Conservation (phyloP, 2,113 vertebrate genomes). For the Pyrgilauda ruficollis region DNA sequence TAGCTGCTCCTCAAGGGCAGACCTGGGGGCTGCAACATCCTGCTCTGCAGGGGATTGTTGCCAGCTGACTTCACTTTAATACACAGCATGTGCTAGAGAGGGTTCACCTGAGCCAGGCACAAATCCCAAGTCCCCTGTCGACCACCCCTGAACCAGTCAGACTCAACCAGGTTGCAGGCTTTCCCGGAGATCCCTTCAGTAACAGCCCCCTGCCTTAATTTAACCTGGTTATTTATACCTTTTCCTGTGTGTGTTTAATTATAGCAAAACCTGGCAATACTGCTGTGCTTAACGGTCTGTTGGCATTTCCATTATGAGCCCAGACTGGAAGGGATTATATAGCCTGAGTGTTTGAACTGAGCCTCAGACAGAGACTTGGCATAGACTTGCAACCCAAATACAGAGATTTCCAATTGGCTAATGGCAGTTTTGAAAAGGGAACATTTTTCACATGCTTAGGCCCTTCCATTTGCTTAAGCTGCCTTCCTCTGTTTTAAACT, state of each 20-base stretch:
- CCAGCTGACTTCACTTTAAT: neutral
- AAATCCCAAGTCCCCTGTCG: neutral
- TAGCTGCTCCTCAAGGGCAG: neutral
- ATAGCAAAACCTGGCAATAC: constrained; percentile 52
- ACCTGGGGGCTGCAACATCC: neutral
- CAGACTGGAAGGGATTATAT: constrained; percentile 60
- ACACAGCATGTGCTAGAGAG: neutral
- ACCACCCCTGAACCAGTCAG: neutral
- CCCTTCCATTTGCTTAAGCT: constrained; percentile 38
- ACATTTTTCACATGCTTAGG: constrained; percentile 61
- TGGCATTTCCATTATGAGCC: constrained; percentile 54
- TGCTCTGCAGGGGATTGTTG: neutral
- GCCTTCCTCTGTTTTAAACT: constrained; percentile 41
- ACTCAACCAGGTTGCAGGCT: neutral
- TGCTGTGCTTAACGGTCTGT: constrained; percentile 53
- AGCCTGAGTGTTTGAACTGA: constrained; percentile 57
- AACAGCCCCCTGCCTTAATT: constrained; percentile 12
- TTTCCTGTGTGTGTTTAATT: constrained; percentile 59
- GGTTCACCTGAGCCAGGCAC: neutral
- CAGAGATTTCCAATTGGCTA: constrained; percentile 60
- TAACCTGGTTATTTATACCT: constrained; percentile 58
- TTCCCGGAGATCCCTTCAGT: neutral
- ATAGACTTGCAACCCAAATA: constrained; percentile 21
- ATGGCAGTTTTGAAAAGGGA: constrained; percentile 51
- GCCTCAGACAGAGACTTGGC: constrained; percentile 56